Conservation (phyloP, 2,888 invertebrate species). For the Brenthis ino region DNA sequence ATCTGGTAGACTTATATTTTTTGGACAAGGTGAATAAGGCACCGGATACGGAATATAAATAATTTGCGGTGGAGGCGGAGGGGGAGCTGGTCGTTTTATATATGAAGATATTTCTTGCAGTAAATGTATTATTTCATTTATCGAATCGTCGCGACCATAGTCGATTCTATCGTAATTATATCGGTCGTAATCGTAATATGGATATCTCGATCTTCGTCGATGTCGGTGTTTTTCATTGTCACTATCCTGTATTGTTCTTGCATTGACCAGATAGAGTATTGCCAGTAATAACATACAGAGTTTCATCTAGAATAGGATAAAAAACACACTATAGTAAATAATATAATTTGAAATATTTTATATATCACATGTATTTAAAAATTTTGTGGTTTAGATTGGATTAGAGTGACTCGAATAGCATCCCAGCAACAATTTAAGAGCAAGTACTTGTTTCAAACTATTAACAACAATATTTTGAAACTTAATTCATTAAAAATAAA, state of each 20-base stretch:
- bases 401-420: too few relatives aligned
- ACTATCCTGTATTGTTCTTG: conserved; percentile 46
- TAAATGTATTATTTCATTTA: conserved; percentile 56
- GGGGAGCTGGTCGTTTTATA: conserved; percentile 51
- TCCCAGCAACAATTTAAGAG: too few relatives aligned
- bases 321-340: conserved; percentile 26
- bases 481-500: too few relatives aligned
- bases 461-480: too few relatives aligned
- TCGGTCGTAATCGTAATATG: conserved; percentile 56
- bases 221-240: conserved; percentile 49
- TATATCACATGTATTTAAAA: not conserved
- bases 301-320: conserved; percentile 63
- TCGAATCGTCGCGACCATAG: conserved; percentile 51
- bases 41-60: conserved; percentile 66
- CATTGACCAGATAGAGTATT: conserved; percentile 52
- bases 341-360: not conserved
- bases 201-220: conserved; percentile 57
- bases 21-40: conserved; percentile 45
- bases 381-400: too few relatives aligned
- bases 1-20: conserved; percentile 36
- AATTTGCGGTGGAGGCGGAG: conserved; percentile 58
- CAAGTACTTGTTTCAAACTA: too few relatives aligned
- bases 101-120: conserved; percentile 61
- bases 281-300: conserved; percentile 50
- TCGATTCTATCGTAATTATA: conserved; percentile 58